A percentile compares a stretch with the other conserved stretches of the same genome.
Evolutionary conservation across 1,140 invertebrate species (phyloP).

Genomic region (Megathymus violae): DNA sequence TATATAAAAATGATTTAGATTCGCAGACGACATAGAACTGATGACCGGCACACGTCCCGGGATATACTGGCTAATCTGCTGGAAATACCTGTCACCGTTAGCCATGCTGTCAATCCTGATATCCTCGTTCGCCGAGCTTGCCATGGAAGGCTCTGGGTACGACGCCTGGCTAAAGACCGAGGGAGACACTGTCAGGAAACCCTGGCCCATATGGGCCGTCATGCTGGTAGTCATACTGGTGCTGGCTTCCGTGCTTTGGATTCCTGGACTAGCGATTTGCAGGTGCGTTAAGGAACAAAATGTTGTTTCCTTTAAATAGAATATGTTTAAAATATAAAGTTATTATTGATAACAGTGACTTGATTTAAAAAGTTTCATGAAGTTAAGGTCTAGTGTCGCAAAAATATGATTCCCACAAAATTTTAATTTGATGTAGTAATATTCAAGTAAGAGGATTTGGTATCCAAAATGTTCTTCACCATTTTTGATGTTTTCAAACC

Average conservation of each 20-base stretch:
- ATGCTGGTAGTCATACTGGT: constrained; percentile 90
- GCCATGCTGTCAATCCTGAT: constrained; percentile 95
- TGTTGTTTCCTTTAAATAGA: too few relatives aligned
- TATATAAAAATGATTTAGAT: constrained; percentile 80
- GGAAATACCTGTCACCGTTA: constrained; percentile 96
- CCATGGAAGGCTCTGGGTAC: constrained; percentile 91
- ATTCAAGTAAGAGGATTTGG: too few relatives aligned
- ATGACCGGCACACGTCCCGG: constrained; percentile 95
- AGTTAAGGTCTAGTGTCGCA: too few relatives aligned
- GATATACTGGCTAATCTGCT: constrained; percentile 96
- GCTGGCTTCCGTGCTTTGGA: constrained; percentile 93
- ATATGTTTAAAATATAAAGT: too few relatives aligned
- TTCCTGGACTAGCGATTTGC: constrained; percentile 91
- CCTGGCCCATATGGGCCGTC: constrained; percentile 95
- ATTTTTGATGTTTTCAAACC: too few relatives aligned
- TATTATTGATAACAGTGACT: too few relatives aligned
- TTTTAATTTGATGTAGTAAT: too few relatives aligned
- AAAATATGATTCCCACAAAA: too few relatives aligned
- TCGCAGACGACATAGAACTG: constrained; percentile 96
- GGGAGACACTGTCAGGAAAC: constrained; percentile 88
- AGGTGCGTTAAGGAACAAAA: constrained; percentile 85
- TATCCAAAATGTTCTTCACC: too few relatives aligned
- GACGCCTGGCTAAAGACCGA: constrained; percentile 91
- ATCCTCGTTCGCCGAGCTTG: constrained; percentile 93
- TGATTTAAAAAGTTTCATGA: too few relatives aligned